Evolutionary conservation across 37 sponge, comb jelly and placozoan genomes (phyloP), one percentile per base, ranked within the genome.

Genomic region (Agelas oroides): DNA sequence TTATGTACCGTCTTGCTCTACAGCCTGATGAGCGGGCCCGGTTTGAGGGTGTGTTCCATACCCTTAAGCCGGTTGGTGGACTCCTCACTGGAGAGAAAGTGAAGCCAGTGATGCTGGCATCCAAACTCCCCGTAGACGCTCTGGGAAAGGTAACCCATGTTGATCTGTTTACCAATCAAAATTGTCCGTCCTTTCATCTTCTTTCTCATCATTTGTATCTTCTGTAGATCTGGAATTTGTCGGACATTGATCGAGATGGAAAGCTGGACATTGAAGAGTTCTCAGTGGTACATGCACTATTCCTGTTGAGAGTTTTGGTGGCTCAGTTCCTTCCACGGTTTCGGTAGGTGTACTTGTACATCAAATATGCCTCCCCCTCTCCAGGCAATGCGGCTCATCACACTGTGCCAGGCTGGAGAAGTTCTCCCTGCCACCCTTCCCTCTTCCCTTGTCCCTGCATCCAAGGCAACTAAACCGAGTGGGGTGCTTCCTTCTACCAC

Each of bases 121-220:
- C 94, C 18, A 80, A 89, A 62, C 80, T 94, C 2, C 84, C 91
- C 23, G 53, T 75, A 16, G 88, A 94, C 33, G 53, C 59, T 14
- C 84, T 94, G 23, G 84, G 91, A 24, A 94, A 94, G 88, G 93
- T 93, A n/a, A n/a, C n/a, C n/a, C n/a, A n/a, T n/a, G n/a, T n/a
- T n/a, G n/a, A 79, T 57, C 32, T 78, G 65, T 34, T 28, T 78
- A 37, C 63, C 24, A 28, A 32, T 67, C 34, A 23, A 55, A 56
- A 20, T 75, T 21, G 53, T 31, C 20, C 59, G n/a, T 46, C 35
- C 19, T 17, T 46, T 17, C 24, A 55, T n/a, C n/a, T 46, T 46
- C 8, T 8, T 46, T 3, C 8, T 46, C 46, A n/a, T n/a, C 46
- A 8, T 46, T 8, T 46, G 3, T 8, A 8, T 46, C 46, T 46